These are phyloP conservation scores for Syrrhaptes paradoxus DNA, from an alignment of 2,113 vertebrate species.

Conservation along the genomic window DNA sequence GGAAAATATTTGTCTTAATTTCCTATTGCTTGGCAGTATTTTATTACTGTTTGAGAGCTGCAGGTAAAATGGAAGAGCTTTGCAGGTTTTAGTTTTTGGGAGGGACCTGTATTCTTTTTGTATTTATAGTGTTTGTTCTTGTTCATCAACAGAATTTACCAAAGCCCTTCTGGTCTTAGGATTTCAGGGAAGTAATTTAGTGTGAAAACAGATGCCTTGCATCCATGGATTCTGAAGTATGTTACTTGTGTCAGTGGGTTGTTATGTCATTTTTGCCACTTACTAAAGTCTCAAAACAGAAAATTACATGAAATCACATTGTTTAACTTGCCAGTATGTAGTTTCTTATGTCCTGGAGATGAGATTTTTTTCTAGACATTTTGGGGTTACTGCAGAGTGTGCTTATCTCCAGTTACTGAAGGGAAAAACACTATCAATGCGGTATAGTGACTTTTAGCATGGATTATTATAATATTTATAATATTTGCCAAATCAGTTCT, in stretches of 20 bases:
- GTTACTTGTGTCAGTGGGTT: not conserved
- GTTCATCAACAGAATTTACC: not conserved
- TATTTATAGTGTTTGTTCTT: not conserved
- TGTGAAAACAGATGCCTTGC: not conserved
- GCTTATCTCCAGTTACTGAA: not conserved
- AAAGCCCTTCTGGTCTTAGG: not conserved
- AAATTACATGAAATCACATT: not conserved
- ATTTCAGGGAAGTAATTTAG: not conserved
- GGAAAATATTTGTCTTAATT: not conserved
- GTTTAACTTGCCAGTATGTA: not conserved
- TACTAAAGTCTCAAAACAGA: not conserved
- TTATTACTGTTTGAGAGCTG: not conserved
- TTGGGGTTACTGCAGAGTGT: not conserved
- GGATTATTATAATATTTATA: not conserved
- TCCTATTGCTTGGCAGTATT: not conserved
- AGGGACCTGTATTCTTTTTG: not conserved
- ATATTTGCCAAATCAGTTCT: not conserved
- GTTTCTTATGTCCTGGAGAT: not conserved
- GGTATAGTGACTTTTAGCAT: not conserved
- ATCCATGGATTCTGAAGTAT: not conserved
- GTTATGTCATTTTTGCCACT: not conserved
- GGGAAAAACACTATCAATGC: not conserved
- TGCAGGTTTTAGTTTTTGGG: not conserved
- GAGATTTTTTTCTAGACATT: not conserved
- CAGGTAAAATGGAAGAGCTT: not conserved